phyloP scores from a whole-genome alignment of 2,797 vertebrate species.

The Esox masquinongy region DNA sequence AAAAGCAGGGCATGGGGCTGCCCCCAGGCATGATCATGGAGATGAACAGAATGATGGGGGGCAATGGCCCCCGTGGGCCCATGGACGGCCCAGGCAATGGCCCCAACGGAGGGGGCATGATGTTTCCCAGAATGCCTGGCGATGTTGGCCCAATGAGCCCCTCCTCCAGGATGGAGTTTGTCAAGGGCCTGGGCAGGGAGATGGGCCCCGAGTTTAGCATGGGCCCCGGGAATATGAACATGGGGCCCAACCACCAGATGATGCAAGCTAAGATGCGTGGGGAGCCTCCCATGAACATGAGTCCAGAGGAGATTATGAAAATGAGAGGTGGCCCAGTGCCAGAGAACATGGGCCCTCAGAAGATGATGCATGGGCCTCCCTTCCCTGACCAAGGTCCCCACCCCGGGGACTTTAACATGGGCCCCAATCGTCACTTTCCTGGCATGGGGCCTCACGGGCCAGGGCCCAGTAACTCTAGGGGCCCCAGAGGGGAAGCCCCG shows the following conservation, averaged over 20 bases:
- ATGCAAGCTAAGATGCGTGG: constrained; percentile 78
- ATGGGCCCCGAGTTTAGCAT: constrained; percentile 94
- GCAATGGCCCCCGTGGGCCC: constrained; percentile 88
- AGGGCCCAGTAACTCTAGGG: constrained; percentile 58
- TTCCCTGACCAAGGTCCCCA: constrained; percentile 92
- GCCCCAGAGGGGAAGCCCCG: constrained; percentile 83
- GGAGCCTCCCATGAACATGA: constrained; percentile 75
- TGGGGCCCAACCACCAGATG: constrained; percentile 77
- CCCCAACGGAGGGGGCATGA: constrained; percentile 78
- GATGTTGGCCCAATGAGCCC: constrained; percentile 95
- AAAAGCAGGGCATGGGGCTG: constrained; percentile 85
- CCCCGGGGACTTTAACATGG: constrained; percentile 90
- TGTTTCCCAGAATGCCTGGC: constrained; percentile 92
- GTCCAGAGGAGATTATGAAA: constrained; percentile 75
- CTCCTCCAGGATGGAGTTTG: constrained; percentile 92
- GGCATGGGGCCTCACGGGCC: constrained; percentile 84
- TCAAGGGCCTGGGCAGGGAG: constrained; percentile 89
- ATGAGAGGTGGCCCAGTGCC: constrained; percentile 53
- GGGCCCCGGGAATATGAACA: constrained; percentile 82
- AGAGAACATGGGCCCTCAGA: constrained; percentile 66
- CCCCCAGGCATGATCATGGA: constrained; percentile 95
- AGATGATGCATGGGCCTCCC: constrained; percentile 87
- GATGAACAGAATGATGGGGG: constrained; percentile 91
- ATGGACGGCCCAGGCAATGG: constrained; percentile 16
- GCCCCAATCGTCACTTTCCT: constrained; percentile 87